These are phyloP conservation scores for Tanytarsus gracilentus DNA, from an alignment of 2,888 invertebrate species.

Conservation along the genomic window DNA sequence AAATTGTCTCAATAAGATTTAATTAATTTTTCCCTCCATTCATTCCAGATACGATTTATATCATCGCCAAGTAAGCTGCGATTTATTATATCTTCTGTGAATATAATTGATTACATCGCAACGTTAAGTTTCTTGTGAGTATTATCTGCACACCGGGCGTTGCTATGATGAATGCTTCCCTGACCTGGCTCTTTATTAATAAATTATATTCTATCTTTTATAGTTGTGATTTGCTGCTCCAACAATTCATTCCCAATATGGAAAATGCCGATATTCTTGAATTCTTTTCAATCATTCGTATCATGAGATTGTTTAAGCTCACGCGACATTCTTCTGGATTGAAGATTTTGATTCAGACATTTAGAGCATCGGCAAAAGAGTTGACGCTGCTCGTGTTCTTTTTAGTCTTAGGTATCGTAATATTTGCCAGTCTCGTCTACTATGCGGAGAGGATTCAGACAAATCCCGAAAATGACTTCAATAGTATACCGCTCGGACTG, in stretches of 20 bases:
- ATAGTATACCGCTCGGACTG: constrained; percentile 92
- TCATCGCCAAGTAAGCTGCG: constrained; percentile 89
- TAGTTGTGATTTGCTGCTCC: constrained; percentile 63
- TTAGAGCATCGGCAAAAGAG: constrained; percentile 95
- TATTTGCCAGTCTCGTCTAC: constrained; percentile 96
- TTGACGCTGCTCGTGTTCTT: constrained; percentile 94
- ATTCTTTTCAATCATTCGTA: constrained; percentile 95
- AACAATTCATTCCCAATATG: constrained; percentile 80
- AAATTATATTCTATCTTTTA: background rate
- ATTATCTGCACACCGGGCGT: background rate
- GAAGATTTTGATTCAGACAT: constrained; percentile 96
- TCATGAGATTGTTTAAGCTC: constrained; percentile 94
- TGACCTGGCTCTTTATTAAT: background rate
- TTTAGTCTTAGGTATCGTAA: constrained; percentile 93
- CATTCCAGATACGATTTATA: constrained; percentile 69
- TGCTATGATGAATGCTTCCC: background rate
- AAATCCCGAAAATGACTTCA: constrained; percentile 94
- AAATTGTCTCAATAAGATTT: too few relatives aligned
- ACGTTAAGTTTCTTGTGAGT: constrained; percentile 93
- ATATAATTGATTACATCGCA: constrained; percentile 98
- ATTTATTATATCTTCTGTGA: constrained; percentile 93
- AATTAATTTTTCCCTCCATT: too few relatives aligned
- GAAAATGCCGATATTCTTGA: constrained; percentile 94
- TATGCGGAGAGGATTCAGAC: constrained; percentile 95
- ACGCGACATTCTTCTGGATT: constrained; percentile 95